These are phyloP conservation scores for Xestoiulus laeticollis DNA, from an alignment of 2,888 invertebrate species.

Conservation along the genomic window DNA sequence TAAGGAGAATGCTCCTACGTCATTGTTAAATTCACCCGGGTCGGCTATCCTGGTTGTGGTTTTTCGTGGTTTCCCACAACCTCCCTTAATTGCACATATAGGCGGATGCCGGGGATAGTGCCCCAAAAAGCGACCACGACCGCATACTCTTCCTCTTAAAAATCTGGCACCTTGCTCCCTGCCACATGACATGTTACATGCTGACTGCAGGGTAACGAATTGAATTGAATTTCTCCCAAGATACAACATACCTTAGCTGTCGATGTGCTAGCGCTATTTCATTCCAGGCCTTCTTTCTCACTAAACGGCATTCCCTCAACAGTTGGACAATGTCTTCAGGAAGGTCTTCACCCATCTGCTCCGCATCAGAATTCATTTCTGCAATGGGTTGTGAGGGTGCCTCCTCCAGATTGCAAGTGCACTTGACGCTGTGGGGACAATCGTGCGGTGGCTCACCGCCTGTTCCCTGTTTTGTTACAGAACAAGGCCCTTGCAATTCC, in stretches of 20 bases:
- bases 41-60: too few relatives aligned
- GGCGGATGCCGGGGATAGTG: too few relatives aligned
- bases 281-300: constrained; percentile 51
- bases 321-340: constrained; percentile 50
- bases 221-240: too few relatives aligned
- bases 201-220: too few relatives aligned
- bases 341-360: constrained; percentile 2
- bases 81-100: too few relatives aligned
- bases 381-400: background rate
- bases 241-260: constrained; percentile 45
- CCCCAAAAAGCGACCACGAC: too few relatives aligned
- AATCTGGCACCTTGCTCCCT: too few relatives aligned
- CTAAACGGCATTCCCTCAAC: constrained; percentile 48
- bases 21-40: too few relatives aligned
- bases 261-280: constrained; percentile 53
- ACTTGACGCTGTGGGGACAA: background rate
- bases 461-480: background rate
- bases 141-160: too few relatives aligned
- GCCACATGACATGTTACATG: too few relatives aligned
- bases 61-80: too few relatives aligned
- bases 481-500: background rate
- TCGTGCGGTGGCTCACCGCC: background rate
- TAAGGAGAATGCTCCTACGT: too few relatives aligned
- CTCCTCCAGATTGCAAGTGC: background rate
- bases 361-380: constrained; percentile 43